A percentile compares a stretch with the other conserved stretches of the same genome.
These are phyloP conservation scores for Zosterops pallidus DNA, from an alignment of 2,113 vertebrate genomes.

Conservation along the genomic window DNA sequence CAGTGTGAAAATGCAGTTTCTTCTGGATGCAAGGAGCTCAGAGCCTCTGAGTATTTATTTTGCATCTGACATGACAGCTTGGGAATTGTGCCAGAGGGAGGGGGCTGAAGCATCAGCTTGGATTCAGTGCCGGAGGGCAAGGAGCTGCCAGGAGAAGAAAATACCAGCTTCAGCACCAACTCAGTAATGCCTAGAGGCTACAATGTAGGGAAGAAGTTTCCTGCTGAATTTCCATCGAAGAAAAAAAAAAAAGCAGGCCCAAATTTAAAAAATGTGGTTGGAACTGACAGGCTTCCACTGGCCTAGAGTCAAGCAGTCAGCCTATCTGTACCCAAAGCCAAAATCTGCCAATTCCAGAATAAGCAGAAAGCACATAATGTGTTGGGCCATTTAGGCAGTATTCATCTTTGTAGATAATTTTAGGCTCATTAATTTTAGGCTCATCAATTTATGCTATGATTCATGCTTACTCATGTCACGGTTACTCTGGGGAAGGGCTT, in stretches of 20 bases:
- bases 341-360: background rate
- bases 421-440: slow-evolving; percentile 42
- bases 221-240: background rate
- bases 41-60: slow-evolving; percentile 46
- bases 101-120: background rate
- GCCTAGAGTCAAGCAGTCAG: background rate
- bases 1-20: slow-evolving; percentile 52
- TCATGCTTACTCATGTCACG: slow-evolving; percentile 40
- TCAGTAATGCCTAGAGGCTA: background rate
- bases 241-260: background rate
- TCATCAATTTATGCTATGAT: slow-evolving; percentile 42
- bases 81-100: slow-evolving; percentile 3
- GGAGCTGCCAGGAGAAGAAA: slow-evolving; percentile 15
- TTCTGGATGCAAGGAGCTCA: slow-evolving; percentile 25
- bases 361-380: background rate
- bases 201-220: background rate
- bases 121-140: background rate
- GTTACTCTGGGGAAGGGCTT: slow-evolving; percentile 35
- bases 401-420: slow-evolving; percentile 40
- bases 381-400: background rate
- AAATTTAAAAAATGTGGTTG: background rate
- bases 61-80: slow-evolving; percentile 14
- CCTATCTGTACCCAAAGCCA: background rate
- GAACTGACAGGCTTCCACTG: background rate
- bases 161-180: background rate